Base-by-base conservation (phyloP, 2,797 vertebrate genomes). In the Botia kubotai region DNA sequence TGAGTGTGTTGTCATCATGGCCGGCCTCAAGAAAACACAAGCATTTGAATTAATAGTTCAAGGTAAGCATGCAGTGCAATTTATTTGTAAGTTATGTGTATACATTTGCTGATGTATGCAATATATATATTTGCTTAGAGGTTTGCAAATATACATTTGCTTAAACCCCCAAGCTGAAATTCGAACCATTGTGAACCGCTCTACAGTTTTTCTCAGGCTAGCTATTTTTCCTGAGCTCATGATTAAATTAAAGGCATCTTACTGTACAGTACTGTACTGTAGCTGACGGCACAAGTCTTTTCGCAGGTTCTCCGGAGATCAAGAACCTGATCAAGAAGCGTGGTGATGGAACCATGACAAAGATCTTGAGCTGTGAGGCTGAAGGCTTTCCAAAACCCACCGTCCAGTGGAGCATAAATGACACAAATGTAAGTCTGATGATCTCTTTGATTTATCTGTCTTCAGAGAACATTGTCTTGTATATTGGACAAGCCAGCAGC, bases 381-480 rank as follows among this genome's bases (percentile, higher is more conserved):
- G 96, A 98, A 90, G 97, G 97, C 72, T 97, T 93, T 83, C 98
- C 98, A 3, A 97, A 97, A 82, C 98, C 97, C 78, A 91, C 88
- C 23, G 96, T 99, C 75, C 94, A 95, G 55, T 99, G 98, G 96
- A 96, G 93, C 90, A 92, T 97, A 91, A 96, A 95, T 58, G 92
- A 92, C 86, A 94, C 93, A 70, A 73, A 73, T 83, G 95, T 95
- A 93, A 79, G 90, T 29, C 17, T 53, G 29, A 85, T 53, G 29
- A 85, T 81, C 55, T 58, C 66, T 36, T 60, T 68, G 73, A 86
- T 72, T 3, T 33, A 33, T 33, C 33, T 3, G 33, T 55, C 39
- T 43, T 43, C 39, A 43, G 6, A 43, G 52, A 29, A 57, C 23
- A 60, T 5, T 19, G 50, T 26, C 26, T 65, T 29, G 1, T 14